Evolutionary conservation across 2,113 vertebrate genomes (phyloP).

Genomic region (Strix uralensis): DNA sequence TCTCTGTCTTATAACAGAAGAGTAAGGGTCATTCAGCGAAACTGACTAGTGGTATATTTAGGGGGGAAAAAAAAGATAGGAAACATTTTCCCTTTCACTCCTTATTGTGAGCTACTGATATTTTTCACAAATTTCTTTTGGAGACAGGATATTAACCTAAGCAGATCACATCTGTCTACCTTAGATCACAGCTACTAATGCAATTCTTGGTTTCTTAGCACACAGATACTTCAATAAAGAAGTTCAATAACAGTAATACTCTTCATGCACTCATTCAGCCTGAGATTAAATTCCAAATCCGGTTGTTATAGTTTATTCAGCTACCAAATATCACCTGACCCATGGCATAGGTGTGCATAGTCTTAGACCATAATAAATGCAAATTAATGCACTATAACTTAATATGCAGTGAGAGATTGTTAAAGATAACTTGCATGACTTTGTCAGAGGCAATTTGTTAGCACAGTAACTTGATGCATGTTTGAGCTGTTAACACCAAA

Average conservation of each 20-base stretch:
- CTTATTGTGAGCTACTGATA: background rate
- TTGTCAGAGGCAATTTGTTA: background rate
- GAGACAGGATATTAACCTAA: constrained; percentile 14
- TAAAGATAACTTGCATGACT: background rate
- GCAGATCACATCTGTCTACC: background rate
- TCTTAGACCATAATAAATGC: background rate
- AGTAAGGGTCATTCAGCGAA: background rate
- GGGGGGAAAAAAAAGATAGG: background rate
- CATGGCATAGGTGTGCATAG: background rate
- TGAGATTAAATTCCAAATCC: background rate
- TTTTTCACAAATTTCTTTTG: background rate
- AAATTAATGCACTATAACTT: background rate
- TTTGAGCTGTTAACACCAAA: background rate
- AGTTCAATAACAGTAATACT: background rate
- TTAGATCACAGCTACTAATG: background rate
- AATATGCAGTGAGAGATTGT: background rate
- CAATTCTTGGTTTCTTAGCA: background rate
- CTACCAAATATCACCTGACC: background rate
- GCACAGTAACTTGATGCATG: background rate
- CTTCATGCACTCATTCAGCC: background rate
- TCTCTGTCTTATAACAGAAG: background rate
- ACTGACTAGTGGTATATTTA: background rate
- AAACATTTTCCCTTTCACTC: background rate
- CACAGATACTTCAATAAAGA: background rate
- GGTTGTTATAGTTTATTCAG: background rate